phyloP scores from a whole-genome alignment of 2,888 invertebrate species.

The Myopa tessellatipennis region DNA sequence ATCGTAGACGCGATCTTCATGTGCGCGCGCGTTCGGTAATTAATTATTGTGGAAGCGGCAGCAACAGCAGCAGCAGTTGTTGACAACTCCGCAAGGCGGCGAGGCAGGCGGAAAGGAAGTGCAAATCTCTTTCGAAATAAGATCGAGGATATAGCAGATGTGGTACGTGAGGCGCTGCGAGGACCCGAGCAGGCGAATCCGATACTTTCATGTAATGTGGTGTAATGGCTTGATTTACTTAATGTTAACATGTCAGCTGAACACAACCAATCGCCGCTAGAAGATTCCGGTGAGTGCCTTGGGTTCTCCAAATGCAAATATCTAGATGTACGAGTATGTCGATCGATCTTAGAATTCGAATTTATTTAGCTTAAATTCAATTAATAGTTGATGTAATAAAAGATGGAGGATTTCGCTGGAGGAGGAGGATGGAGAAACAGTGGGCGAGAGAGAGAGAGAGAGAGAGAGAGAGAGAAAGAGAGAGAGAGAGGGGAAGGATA shows the following conservation, averaged over 20 bases:
- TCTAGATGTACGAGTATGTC: no score
- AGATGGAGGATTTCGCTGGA: no score
- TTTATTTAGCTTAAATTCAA: neutral
- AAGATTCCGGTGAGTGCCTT: neutral
- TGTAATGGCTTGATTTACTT: constrained; percentile 7
- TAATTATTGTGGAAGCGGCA: constrained; percentile 26
- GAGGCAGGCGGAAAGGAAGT: constrained; percentile 15
- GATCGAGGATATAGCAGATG: neutral
- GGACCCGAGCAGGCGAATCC: neutral
- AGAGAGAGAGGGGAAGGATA: neutral
- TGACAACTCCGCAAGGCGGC: constrained; percentile 6
- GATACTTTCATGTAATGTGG: neutral
- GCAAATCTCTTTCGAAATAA: constrained; percentile 14
- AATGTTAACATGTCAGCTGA: constrained; percentile 25
- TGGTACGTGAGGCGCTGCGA: neutral
- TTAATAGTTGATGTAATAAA: no score
- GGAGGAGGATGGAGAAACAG: no score
- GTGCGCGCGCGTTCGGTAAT: constrained; percentile 40
- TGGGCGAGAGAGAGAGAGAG: no score
- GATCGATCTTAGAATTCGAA: no score
- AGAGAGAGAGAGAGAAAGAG: no score
- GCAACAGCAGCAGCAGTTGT: constrained; percentile 12
- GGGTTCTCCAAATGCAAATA: neutral
- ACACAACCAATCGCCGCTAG: neutral
- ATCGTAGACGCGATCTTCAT: constrained; percentile 33